These are phyloP conservation scores for Pinna nobilis DNA, from an alignment of 1,140 invertebrate genomes.

Conservation along the genomic window DNA sequence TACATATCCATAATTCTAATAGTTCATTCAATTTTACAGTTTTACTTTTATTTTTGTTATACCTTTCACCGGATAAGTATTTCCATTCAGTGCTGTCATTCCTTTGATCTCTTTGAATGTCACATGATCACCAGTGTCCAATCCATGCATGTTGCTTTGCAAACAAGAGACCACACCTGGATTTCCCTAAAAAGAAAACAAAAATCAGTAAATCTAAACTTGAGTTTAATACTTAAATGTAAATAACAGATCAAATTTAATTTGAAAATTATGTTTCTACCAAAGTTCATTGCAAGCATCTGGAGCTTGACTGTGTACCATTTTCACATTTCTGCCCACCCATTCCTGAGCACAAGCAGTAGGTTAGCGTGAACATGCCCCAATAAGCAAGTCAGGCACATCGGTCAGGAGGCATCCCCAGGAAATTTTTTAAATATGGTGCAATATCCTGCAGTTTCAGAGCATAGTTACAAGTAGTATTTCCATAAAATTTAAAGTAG, in stretches of 20 bases:
- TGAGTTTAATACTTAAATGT: background rate
- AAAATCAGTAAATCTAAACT: background rate
- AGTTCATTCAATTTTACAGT: too few species aligned
- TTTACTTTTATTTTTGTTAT: too few species aligned
- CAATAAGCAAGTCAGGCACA: too few species aligned
- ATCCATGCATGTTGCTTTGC: slow-evolving; percentile 62
- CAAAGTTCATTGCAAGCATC: too few species aligned
- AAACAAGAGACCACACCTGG: slow-evolving; percentile 70
- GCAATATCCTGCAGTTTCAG: too few species aligned
- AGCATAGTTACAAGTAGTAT: too few species aligned
- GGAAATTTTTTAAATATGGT: too few species aligned
- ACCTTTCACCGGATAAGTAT: slow-evolving; percentile 68
- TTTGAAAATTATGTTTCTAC: background rate
- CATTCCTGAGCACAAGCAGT: background rate
- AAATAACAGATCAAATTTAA: background rate
- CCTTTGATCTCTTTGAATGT: slow-evolving; percentile 73
- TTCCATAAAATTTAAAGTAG: too few species aligned
- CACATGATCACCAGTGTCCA: slow-evolving; percentile 72
- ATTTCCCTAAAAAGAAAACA: slow-evolving; percentile 54
- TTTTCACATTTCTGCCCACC: background rate
- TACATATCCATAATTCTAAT: too few species aligned
- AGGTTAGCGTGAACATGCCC: too few species aligned
- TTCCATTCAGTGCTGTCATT: slow-evolving; percentile 71
- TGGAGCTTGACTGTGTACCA: too few species aligned
- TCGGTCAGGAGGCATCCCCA: too few species aligned